Conservation (phyloP, 2,888 invertebrate genomes). For the Brachylomia viminalis region DNA sequence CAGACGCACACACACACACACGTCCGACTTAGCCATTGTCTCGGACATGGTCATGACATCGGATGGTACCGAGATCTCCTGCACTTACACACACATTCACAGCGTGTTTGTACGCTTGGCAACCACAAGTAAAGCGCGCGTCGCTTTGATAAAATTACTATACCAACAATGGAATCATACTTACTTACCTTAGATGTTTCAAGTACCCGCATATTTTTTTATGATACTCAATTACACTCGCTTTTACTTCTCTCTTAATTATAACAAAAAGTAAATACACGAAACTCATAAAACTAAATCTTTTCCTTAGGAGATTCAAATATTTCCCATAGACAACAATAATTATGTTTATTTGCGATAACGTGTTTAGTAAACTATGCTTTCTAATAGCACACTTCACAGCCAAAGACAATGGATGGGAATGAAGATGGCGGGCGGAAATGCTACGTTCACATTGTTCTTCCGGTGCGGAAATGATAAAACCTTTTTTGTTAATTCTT, state of each 20-base stretch:
- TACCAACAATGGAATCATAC: background rate
- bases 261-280: slow-evolving; percentile 20
- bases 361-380: slow-evolving; percentile 68
- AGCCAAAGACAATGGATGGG: slow-evolving; percentile 76
- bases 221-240: background rate
- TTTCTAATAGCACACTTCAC: slow-evolving; percentile 68
- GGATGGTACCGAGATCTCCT: too few species aligned
- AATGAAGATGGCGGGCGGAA: slow-evolving; percentile 75
- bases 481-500: slow-evolving; percentile 58
- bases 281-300: slow-evolving; percentile 20
- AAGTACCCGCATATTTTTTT: too few species aligned
- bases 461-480: slow-evolving; percentile 66
- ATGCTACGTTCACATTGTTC: slow-evolving; percentile 52
- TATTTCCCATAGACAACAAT: slow-evolving; percentile 60
- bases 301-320: slow-evolving; percentile 40
- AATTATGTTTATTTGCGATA: slow-evolving; percentile 62
- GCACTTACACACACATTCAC: background rate
- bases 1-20: too few species aligned
- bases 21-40: too few species aligned
- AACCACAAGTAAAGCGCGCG: background rate
- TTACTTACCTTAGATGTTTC: too few species aligned
- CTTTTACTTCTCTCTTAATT: slow-evolving; percentile 13
- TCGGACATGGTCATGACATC: too few species aligned
- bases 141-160: background rate
- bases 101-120: background rate